Conservation (phyloP, 1,140 invertebrate species). For the Bombus waltoni region DNA sequence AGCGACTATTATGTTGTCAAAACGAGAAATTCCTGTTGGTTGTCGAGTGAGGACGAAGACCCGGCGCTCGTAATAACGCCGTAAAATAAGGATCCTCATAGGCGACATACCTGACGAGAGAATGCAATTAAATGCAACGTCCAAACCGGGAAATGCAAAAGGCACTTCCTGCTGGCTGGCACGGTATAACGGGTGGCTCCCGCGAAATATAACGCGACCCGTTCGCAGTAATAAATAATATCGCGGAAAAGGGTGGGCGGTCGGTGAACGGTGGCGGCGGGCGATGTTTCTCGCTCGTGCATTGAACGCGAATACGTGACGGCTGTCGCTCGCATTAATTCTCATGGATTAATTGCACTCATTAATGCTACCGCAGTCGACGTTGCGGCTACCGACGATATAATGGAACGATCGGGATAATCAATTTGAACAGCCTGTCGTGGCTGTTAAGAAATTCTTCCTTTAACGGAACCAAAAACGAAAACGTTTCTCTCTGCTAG, state of each 20-base stretch:
- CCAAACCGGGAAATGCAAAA: conserved; percentile 64
- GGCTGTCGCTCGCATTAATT: conserved; percentile 66
- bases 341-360: conserved; percentile 68
- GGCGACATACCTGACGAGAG: conserved; percentile 39
- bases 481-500: too few species aligned
- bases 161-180: conserved; percentile 48
- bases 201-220: conserved; percentile 61
- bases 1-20: conserved; percentile 43
- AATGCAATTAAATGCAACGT: conserved; percentile 71
- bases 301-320: conserved; percentile 54
- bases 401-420: conserved; percentile 26
- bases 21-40: conserved; percentile 40
- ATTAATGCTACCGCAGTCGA: conserved; percentile 56
- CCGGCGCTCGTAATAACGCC: conserved; percentile 22
- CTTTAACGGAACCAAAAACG: not conserved
- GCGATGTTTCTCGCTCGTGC: conserved; percentile 17
- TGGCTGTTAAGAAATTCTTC: not conserved
- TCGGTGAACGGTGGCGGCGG: not conserved
- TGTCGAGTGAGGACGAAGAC: not conserved
- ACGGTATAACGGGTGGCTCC: conserved; percentile 37
- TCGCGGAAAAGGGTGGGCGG: conserved; percentile 32
- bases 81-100: conserved; percentile 49
- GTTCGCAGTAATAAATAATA: conserved; percentile 69
- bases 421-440: not conserved
- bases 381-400: conserved; percentile 23